A percentile compares a stretch with the other conserved stretches of the same genome.
Evolutionary conservation across 1,140 invertebrate genomes (phyloP).

Genomic region (Magallana ariakensis): DNA sequence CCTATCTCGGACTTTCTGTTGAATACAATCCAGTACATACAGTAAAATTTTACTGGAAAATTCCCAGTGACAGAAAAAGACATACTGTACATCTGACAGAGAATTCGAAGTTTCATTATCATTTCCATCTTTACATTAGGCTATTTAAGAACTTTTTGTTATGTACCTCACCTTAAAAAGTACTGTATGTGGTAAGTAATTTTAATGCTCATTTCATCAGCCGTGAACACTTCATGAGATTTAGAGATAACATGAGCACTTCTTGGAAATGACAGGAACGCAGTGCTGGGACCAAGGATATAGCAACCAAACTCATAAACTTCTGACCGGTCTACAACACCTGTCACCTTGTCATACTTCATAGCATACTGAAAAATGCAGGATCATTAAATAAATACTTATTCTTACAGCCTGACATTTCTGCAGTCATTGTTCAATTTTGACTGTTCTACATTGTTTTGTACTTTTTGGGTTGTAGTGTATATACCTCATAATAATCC

Average conservation of each 20-base stretch:
- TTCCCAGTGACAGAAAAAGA: too few species aligned
- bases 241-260: slow-evolving; percentile 48
- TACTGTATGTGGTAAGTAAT: slow-evolving; percentile 53
- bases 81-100: too few species aligned
- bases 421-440: too few species aligned
- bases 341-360: slow-evolving; percentile 62
- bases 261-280: slow-evolving; percentile 52
- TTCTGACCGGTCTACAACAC: slow-evolving; percentile 55
- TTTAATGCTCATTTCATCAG: slow-evolving; percentile 49
- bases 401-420: too few species aligned
- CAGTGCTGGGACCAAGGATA: slow-evolving; percentile 62
- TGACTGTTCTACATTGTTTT: too few species aligned
- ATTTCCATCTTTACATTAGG: too few species aligned
- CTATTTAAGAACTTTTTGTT: too few species aligned
- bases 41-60: not conserved
- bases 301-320: slow-evolving; percentile 65
- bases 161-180: slow-evolving; percentile 45
- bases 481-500: slow-evolving; percentile 40
- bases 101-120: too few species aligned
- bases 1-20: slow-evolving; percentile 45
- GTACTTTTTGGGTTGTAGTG: too few species aligned
- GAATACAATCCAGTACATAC: not conserved
- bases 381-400: too few species aligned
- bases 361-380: slow-evolving; percentile 59
- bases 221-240: slow-evolving; percentile 45